A percentile compares a stretch with the other conserved stretches of the same genome.
phyloP scores from a whole-genome alignment of 2,797 vertebrate genomes.

The Furcifer pardalis region DNA sequence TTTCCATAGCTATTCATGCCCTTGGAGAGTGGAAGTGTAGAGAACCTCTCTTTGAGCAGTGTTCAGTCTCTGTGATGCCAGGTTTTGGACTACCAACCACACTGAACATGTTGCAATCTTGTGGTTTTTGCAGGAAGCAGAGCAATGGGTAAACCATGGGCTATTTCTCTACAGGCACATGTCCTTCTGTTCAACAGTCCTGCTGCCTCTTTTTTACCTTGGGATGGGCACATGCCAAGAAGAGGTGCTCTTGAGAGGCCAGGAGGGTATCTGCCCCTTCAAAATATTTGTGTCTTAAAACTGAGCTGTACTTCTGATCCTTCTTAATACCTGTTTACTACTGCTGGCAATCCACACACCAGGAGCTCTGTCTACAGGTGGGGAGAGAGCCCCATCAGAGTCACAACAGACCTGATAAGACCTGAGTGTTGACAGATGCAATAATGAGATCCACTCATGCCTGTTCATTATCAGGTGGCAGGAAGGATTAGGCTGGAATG shows the following conservation, averaged over 20 bases:
- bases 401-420: conserved; percentile 32
- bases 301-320: conserved; percentile 15
- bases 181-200: background rate
- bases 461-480: conserved; percentile 27
- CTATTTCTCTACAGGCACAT: background rate
- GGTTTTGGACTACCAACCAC: background rate
- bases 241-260: conserved; percentile 24
- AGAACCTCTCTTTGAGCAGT: too few relatives aligned
- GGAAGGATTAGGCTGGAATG: conserved; percentile 15
- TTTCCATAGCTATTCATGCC: background rate
- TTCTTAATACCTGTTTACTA: conserved; percentile 13
- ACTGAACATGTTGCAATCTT: background rate
- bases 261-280: conserved; percentile 31
- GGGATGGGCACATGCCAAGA: background rate
- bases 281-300: conserved; percentile 36
- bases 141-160: background rate
- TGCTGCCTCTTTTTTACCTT: conserved; percentile 19
- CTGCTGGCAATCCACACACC: background rate
- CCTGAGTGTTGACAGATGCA: conserved; percentile 39
- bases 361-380: background rate
- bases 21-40: background rate
- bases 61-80: background rate
- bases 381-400: background rate
- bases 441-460: conserved; percentile 29
- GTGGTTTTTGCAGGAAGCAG: background rate